Percentiles rank a stretch among this genome's conserved stretches.
Evolutionary conservation across 2,888 invertebrate species (phyloP).

Genomic region (Seladonia tumulorum): DNA sequence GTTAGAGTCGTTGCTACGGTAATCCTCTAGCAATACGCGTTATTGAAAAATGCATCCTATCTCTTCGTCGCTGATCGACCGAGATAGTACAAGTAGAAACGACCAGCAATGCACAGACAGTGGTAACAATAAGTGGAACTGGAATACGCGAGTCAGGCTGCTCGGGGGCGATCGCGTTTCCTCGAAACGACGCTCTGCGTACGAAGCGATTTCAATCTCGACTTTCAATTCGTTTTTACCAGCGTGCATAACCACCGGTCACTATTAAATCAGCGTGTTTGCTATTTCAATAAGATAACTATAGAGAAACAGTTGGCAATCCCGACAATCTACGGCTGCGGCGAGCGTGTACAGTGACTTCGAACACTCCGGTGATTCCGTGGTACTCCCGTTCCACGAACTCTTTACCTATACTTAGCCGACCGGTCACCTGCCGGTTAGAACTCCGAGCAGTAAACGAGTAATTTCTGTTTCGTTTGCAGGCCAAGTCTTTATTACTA

Average conservation of each 20-base stretch:
- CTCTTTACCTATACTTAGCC: constrained; percentile 10
- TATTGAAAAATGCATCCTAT: neutral
- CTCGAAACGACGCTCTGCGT: neutral
- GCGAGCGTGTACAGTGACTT: neutral
- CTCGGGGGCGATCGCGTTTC: neutral
- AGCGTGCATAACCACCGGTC: neutral
- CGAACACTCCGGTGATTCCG: neutral
- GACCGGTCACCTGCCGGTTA: neutral
- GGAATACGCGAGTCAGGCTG: neutral
- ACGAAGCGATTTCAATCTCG: neutral
- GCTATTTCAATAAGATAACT: constrained; percentile 5
- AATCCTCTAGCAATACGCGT: neutral
- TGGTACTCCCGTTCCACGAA: neutral
- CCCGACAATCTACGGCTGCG: neutral
- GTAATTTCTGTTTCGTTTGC: neutral
- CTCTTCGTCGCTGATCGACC: constrained; percentile 6
- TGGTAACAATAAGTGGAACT: neutral
- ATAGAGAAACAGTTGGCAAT: neutral
- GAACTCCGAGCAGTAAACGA: neutral
- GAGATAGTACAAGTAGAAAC: neutral
- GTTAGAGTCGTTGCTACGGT: neutral
- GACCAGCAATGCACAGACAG: neutral
- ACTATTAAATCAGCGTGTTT: neutral
- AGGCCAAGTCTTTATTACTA: constrained; percentile 11
- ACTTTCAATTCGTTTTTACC: neutral